Evolutionary conservation across 1,140 invertebrate genomes (phyloP), one percentile per base, ranked within the genome.

Genomic region (Ceratoteleas bidentatus): DNA sequence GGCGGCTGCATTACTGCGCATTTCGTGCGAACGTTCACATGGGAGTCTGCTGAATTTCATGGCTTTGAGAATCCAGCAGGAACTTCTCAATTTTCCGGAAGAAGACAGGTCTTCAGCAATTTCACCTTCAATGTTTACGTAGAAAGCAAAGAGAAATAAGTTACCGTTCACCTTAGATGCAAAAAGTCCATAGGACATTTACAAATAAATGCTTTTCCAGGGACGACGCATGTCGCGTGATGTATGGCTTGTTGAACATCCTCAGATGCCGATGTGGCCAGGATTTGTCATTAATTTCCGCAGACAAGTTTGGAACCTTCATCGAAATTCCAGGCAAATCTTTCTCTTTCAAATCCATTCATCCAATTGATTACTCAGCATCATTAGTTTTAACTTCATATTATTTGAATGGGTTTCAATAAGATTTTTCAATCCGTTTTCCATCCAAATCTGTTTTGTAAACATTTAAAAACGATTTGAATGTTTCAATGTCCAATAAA

Each of bases 11-110:
- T 88, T 94, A 53, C 94, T 94, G 81, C 85, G 92, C 38, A 89
- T 94, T n/a, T 93, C 93, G 5, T 92, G 92, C 62, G 93, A 93
- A 57, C 90, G 92, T 57, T 88, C 87, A 54, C 93, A 94, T 69
- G 94, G 93, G 6, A 93, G 92, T 16, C 87, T 95, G 38, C 86
- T 94, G 49, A 94, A 93, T 86, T 95, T 94, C 79, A 89, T 95
- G 57, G 92, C 92, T 47, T 87, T 94, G 34, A 91, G 94, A 75
- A 94, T 95, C 68, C 93, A 94, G 80, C 93, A 94, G 84, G 94
- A 94, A 84, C 83, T 95, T 9, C 92, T 93, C 74, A 94, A 94
- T 84, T 94, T 95, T 86, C 93, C 94, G 2, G 94, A 94, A 86
- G 93, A 94, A 72, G 92, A 94, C 87, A 90, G 93, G 49, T 24